These are phyloP conservation scores for Syngnathus floridae DNA, from an alignment of 2,113 vertebrate species.

Conservation along the genomic window DNA sequence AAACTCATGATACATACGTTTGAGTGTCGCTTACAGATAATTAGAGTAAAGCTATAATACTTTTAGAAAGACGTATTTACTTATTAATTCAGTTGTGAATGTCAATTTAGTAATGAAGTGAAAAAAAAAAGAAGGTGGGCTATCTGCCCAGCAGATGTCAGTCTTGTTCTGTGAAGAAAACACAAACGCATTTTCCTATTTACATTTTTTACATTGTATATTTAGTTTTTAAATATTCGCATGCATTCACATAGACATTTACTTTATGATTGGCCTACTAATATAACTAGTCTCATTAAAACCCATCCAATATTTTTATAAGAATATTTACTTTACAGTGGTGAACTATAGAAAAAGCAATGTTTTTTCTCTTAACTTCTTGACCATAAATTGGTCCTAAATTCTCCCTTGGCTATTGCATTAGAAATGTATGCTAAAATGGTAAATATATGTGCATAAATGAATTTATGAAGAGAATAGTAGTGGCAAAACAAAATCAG, in stretches of 20 bases:
- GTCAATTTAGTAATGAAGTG: background rate
- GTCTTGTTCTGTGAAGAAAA: conserved; percentile 42
- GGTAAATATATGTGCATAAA: conserved; percentile 31
- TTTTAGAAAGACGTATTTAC: background rate
- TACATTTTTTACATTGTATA: too few species aligned
- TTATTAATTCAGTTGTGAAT: too few species aligned
- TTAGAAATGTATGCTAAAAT: background rate
- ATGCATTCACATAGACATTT: too few species aligned
- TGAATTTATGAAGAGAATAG: conserved; percentile 41
- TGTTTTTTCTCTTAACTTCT: background rate
- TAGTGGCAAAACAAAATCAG: conserved; percentile 36
- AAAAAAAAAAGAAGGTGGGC: background rate
- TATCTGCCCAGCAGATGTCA: conserved; percentile 51
- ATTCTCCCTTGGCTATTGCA: conserved; percentile 4
- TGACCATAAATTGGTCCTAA: conserved; percentile 37
- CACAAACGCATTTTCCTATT: too few species aligned
- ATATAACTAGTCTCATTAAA: background rate
- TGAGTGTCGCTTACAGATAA: background rate
- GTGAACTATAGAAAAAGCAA: background rate
- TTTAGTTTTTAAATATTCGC: too few species aligned
- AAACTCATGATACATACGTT: background rate
- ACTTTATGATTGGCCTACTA: too few species aligned
- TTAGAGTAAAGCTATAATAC: background rate
- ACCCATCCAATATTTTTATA: background rate
- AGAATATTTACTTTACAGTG: background rate